Base-by-base conservation (phyloP, 2,888 invertebrate genomes). In the Miltochrista miniata region DNA sequence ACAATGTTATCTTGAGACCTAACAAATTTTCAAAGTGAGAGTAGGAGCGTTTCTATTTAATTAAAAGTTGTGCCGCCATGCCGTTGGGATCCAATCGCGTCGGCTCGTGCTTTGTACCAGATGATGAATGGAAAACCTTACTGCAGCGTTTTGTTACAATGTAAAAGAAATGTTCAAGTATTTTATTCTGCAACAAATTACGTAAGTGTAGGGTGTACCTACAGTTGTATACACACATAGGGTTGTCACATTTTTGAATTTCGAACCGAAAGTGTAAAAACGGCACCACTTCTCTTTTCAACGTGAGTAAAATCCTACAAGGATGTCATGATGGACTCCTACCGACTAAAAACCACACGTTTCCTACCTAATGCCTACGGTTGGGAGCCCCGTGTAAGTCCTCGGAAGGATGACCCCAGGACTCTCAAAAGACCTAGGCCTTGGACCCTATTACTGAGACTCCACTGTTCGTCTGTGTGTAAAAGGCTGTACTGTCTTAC, bases 21-120 rank as follows among this genome's bases (percentile, higher is more conserved):
- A 70, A 77, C 81, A 79, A 82, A 79, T 80, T 81, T 75, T 70
- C 61, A 72, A n/a, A 76, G 76, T 75, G 76, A 69, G 67, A 72
- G 72, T 69, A 68, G 73, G 61, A 75, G 61, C 72, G 67, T 79
- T 66, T 79, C 73, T 75, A 77, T 81, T 83, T 83, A 83, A 85
- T 85, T 83, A 84, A 86, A 85, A 84, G 72, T 83, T 79, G 68
- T 64, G 67, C 76, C 72, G 72, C 83, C 79, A 68, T 64, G 67
- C 76, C 72, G 61, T 56, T 45, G 75, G 70, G 75, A 74, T 67
- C 64, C 65, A 61, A 74, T 70, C 61, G 60, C 56, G 51, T 51
- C 59, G 68, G 56, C 56, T 60, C 63, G 13, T 62, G 70, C 70
- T 72, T 74, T 74, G 70, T 76, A 61, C 64, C 56, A 62, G 70